phyloP scores from a whole-genome alignment of 2,113 vertebrate genomes.

The Trachemys scripta region DNA sequence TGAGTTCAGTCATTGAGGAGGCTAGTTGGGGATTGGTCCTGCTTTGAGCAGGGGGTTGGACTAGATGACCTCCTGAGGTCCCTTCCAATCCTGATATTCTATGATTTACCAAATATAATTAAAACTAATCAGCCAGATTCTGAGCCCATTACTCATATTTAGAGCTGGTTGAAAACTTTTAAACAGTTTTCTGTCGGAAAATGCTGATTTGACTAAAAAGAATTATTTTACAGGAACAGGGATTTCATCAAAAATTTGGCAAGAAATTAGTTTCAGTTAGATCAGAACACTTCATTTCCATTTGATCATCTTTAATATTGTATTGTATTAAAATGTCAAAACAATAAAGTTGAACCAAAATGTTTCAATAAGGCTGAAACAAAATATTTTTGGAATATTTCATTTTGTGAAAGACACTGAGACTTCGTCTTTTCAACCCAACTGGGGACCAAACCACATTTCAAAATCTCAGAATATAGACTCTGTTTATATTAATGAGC shows the following conservation, averaged over 20 bases:
- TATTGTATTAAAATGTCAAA: not conserved
- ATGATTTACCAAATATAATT: not conserved
- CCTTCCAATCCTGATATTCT: too few relatives aligned
- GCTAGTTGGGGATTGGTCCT: too few relatives aligned
- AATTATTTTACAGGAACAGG: not conserved
- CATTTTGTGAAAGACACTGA: not conserved
- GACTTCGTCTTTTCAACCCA: not conserved
- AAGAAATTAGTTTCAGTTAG: not conserved
- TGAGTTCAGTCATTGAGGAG: too few relatives aligned
- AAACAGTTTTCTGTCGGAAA: not conserved
- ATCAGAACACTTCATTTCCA: not conserved
- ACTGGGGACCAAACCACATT: not conserved
- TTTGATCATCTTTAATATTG: not conserved
- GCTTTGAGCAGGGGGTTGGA: too few relatives aligned
- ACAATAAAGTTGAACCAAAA: not conserved
- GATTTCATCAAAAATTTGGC: not conserved
- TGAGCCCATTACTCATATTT: not conserved
- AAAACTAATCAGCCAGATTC: not conserved
- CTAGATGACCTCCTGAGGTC: too few relatives aligned
- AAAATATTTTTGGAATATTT: not conserved
- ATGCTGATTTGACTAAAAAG: not conserved
- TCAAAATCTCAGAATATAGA: not conserved
- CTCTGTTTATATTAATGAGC: not conserved
- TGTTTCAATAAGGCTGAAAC: not conserved
- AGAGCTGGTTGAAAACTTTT: not conserved